Evolutionary conservation across 2,888 invertebrate species (phyloP), one percentile per base, ranked within the genome.

Genomic region (Dastarcus helophoroides): DNA sequence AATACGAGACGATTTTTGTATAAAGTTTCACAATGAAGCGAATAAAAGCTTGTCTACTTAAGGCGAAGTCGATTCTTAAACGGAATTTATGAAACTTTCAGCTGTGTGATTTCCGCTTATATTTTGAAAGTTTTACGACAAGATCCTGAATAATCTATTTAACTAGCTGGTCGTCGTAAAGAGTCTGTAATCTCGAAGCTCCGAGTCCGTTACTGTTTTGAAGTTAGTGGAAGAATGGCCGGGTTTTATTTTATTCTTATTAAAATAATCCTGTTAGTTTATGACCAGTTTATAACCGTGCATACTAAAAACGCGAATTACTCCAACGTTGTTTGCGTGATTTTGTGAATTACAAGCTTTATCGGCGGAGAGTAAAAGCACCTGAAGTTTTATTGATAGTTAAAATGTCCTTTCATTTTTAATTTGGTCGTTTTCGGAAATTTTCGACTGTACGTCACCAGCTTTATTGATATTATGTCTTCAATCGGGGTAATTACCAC

Each of bases 261-360:
- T 42, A 39, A 37, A 37, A 41, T 33, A 39, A 42, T 42, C 37
- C 37, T 37, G 40, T 36, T 38, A 34, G 37, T 42, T 45, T 47
- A 47, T 41, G 41, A 38, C 35, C 32, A 32, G 41, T 37, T 43
- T 41, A 42, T 44, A 39, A 36, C 38, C 33, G 37, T 38, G 44
- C 40, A 40, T 44, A 40, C 44, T 43, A 47, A 49, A 43, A 31
- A 36, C 39, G 36, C 37, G 39, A 43, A 44, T 43, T 43, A 41
- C 39, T 36, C 26, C 32, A 35, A 32, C 40, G 43, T 44, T 44
- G 40, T 40, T 39, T 33, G 40, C 33, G 36, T 32, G 38, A 42
- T 38, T 40, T 33, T 30, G 23, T 33, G 30, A 31, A 38, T 38
- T 32, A 38, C 32, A 26, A 31, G 38, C 30, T 29, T 35, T 31